These are phyloP conservation scores for Harmothoe impar DNA, from an alignment of 2,888 invertebrate species.

Conservation along the genomic window DNA sequence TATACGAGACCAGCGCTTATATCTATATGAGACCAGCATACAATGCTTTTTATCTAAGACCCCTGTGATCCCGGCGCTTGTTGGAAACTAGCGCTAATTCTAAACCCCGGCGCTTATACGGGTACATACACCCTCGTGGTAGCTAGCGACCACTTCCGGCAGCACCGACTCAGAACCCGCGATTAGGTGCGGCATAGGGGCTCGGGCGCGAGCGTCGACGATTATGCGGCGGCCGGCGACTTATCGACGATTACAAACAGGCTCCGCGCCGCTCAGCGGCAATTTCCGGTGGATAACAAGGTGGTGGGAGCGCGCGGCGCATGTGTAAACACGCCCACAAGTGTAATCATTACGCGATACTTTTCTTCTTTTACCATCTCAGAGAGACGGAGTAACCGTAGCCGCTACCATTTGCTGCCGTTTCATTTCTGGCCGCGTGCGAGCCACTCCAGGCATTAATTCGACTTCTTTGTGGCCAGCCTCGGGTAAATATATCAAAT, in stretches of 20 bases:
- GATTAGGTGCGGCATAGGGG: too few species aligned
- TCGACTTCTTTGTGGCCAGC: not conserved
- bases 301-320: not conserved
- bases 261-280: not conserved
- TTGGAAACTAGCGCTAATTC: too few species aligned
- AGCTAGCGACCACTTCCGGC: too few species aligned
- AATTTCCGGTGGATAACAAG: conserved; percentile 49
- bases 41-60: too few species aligned
- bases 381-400: not conserved
- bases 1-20: too few species aligned
- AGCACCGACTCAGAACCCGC: too few species aligned
- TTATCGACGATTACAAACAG: conserved; percentile 29
- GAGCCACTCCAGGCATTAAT: not conserved
- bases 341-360: conserved; percentile 25
- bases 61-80: too few species aligned
- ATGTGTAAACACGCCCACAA: conserved; percentile 29
- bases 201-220: not conserved
- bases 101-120: too few species aligned
- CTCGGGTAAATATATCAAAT: conserved; percentile 25
- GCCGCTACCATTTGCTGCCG: not conserved
- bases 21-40: too few species aligned
- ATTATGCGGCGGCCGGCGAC: not conserved
- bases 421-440: not conserved
- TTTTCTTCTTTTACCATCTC: not conserved
- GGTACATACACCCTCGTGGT: too few species aligned